These are phyloP conservation scores for Porites rus DNA, from an alignment of 92 coral and sea anemone species.

Conservation along the genomic window DNA sequence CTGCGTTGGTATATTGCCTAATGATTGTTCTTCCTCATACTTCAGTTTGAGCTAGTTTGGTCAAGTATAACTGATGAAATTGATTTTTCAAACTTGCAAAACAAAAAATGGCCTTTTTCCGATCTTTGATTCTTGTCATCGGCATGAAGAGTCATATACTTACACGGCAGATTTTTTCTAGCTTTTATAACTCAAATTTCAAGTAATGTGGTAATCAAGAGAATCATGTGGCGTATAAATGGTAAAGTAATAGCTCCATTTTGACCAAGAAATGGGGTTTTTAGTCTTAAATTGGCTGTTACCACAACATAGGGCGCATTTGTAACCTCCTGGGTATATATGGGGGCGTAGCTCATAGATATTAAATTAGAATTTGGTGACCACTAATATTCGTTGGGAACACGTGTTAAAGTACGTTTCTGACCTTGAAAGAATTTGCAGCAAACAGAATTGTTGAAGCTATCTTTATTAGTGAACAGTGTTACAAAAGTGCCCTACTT, in stretches of 20 bases:
- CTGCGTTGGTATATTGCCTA: background rate
- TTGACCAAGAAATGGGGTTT: background rate
- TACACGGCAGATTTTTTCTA: conserved; percentile 1
- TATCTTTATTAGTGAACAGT: no score
- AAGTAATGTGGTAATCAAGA: background rate
- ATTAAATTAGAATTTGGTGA: no score
- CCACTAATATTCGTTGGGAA: no score
- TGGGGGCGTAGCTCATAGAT: no score
- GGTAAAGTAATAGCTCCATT: conserved; percentile 1
- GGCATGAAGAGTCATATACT: conserved; percentile 7
- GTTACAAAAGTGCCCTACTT: no score
- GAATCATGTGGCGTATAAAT: background rate
- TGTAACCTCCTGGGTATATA: background rate
- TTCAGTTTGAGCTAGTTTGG: background rate
- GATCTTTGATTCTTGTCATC: conserved; percentile 1
- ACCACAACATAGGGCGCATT: background rate
- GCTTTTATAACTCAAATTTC: background rate
- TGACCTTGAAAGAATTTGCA: no score
- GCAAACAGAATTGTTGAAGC: no score
- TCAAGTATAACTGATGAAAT: background rate
- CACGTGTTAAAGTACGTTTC: no score
- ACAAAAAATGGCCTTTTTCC: conserved; percentile 4
- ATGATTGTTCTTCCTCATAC: background rate
- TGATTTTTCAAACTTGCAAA: background rate
- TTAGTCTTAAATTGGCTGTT: background rate